Base-by-base conservation (phyloP, 2,888 invertebrate species). In the Xylota segnis region DNA sequence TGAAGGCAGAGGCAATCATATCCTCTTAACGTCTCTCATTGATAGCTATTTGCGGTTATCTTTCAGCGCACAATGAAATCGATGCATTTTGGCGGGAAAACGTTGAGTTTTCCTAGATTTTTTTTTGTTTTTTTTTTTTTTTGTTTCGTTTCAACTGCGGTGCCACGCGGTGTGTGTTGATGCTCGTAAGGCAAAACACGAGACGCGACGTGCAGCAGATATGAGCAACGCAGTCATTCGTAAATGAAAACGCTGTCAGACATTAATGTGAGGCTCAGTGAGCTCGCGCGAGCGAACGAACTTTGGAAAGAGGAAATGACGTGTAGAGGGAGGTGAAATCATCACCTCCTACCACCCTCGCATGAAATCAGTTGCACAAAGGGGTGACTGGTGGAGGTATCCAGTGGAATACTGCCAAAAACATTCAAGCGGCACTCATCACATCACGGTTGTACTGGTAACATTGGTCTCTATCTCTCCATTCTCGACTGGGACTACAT, bases 31-130 rank as follows among this genome's bases (percentile, higher is more conserved):
- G 79, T 83, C 79, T 71, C 61, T 79, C 56, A 83, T 83, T 79
- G 79, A 78, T 83, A 79, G 83, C 78, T 79, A 83, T 83, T 83
- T 83, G 83, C 74, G 83, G 83, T 83, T 83, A 83, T 83, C 83
- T 83, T 74, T 68, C 43, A 74, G 83, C 74, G 83, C 74, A 74
- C 79, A 68, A 83, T 83, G 52, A 83, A 79, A 78, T 74, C 83
- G 83, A 83, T 68, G 79, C 74, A 79, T 83, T 83, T 83, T 79
- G 83, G 83, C 79, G 83, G 83, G 79, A 83, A 83, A 83, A 79
- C 63, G 54, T 72, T 12, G 45, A 76, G 47, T 77, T 16, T 59
- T 65, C 10, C 32, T 10, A 5, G 10, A n/a, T 47, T 58, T 40
- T 56, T 37, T 37, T 23, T 65, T 29, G 1, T 23, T 1, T 23